These are phyloP conservation scores for Leontopithecus rosalia DNA, from an alignment of 2,797 vertebrate genomes.

Conservation along the genomic window DNA sequence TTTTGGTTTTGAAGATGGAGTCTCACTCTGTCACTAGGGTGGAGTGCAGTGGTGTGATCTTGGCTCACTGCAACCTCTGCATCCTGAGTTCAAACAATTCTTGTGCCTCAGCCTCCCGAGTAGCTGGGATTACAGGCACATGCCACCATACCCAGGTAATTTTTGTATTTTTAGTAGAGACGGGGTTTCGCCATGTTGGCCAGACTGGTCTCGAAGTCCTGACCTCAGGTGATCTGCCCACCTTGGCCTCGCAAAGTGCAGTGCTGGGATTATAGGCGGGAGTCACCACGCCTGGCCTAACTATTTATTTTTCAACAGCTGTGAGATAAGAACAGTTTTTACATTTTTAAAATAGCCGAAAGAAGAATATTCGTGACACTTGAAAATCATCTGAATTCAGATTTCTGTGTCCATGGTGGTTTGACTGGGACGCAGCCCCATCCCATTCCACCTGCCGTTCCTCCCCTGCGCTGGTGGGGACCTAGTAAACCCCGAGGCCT, in stretches of 20 bases:
- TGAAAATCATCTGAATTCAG: background rate
- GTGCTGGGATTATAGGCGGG: background rate
- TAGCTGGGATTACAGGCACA: background rate
- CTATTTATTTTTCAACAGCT: background rate
- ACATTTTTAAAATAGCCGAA: background rate
- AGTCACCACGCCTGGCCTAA: no score
- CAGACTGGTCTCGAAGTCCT: background rate
- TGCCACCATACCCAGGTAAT: background rate
- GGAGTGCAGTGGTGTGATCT: background rate
- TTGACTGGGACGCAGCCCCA: background rate
- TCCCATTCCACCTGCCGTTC: background rate
- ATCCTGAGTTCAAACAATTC: background rate
- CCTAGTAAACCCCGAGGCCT: accelerated
- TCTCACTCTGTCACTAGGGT: background rate
- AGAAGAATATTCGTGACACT: background rate
- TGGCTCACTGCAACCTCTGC: background rate
- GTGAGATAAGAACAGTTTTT: background rate
- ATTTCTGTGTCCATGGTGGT: no score
- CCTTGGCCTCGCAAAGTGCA: background rate
- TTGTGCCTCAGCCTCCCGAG: background rate
- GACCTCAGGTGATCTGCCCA: background rate
- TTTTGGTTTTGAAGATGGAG: background rate
- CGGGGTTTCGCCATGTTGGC: background rate
- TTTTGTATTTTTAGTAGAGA: background rate
- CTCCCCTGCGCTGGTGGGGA: background rate